These are phyloP conservation scores for Leucosticte australis DNA, from an alignment of 2,113 vertebrate genomes.

Conservation along the genomic window DNA sequence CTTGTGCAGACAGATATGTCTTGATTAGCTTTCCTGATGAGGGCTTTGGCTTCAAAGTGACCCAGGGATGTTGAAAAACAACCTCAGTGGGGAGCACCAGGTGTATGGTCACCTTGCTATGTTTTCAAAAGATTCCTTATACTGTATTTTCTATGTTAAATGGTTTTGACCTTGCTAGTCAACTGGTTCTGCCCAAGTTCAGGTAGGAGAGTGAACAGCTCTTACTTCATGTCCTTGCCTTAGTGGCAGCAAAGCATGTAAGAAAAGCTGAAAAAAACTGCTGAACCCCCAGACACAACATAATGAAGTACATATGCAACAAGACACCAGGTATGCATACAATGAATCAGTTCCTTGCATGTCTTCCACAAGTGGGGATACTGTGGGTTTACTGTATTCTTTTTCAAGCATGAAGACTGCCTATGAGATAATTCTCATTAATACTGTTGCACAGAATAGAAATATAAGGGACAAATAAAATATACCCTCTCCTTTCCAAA, in stretches of 20 bases:
- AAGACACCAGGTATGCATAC: not conserved
- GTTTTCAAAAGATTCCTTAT: not conserved
- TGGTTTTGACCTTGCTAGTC: not conserved
- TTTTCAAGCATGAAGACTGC: not conserved
- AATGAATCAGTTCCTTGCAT: not conserved
- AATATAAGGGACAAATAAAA: not conserved
- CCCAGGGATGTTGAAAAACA: not conserved
- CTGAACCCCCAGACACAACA: not conserved
- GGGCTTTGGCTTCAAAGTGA: not conserved
- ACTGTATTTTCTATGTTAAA: not conserved
- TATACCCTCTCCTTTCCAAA: not conserved
- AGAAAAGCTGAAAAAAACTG: not conserved
- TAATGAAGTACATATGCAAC: not conserved
- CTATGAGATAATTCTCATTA: not conserved
- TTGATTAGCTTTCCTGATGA: not conserved
- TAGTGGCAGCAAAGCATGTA: not conserved
- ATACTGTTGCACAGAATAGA: not conserved
- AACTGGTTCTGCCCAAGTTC: not conserved
- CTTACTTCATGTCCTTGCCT: not conserved
- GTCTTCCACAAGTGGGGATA: not conserved
- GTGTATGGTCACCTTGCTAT: not conserved
- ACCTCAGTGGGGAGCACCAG: not conserved
- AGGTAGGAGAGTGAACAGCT: not conserved
- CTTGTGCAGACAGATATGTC: not conserved
- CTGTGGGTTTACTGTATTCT: not conserved